phyloP scores from a whole-genome alignment of 2,888 invertebrate species.

The Cacoxenus indagator region DNA sequence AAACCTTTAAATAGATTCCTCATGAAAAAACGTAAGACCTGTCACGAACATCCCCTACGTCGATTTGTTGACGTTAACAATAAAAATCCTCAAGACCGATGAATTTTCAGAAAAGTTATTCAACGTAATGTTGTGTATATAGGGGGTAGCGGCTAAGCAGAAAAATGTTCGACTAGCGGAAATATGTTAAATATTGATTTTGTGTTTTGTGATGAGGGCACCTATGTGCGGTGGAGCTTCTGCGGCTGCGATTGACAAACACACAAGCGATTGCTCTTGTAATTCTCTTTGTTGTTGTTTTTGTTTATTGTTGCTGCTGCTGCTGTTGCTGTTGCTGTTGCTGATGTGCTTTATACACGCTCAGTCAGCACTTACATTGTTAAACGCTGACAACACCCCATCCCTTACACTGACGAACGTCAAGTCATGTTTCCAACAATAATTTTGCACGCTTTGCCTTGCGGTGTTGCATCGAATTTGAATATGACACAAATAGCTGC shows the following conservation, averaged over 20 bases:
- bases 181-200: conserved; percentile 50
- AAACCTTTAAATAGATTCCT: too few species aligned
- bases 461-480: background rate
- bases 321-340: background rate
- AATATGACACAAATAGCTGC: conserved; percentile 49
- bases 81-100: too few species aligned
- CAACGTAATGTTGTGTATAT: background rate
- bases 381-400: conserved; percentile 33
- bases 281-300: background rate
- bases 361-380: background rate
- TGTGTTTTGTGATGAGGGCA: conserved; percentile 36
- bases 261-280: background rate
- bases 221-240: conserved; percentile 21
- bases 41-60: too few species aligned
- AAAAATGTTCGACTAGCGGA: background rate
- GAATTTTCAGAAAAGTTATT: background rate
- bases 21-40: too few species aligned
- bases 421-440: conserved; percentile 32
- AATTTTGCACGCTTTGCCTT: conserved; percentile 22
- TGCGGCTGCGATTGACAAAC: background rate
- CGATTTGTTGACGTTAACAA: too few species aligned
- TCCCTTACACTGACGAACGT: background rate
- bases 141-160: background rate
- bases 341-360: conserved; percentile 3
- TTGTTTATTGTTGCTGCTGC: conserved; percentile 3